Evolutionary conservation across 2,888 invertebrate genomes (phyloP).

Genomic region (Hofmannophila pseudospretella): DNA sequence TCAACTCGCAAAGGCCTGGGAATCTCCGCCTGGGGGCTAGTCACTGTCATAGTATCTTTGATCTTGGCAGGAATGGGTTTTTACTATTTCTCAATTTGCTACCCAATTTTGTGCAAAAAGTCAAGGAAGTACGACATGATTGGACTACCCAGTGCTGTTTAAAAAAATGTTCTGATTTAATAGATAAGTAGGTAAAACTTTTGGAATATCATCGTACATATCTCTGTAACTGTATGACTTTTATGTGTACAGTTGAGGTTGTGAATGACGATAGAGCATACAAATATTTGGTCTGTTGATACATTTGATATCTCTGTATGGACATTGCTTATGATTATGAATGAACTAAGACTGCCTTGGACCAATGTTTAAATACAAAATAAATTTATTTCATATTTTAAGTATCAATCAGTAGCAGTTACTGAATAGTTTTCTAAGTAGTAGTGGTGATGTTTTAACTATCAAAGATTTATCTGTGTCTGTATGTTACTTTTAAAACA

Average conservation of each 20-base stretch:
- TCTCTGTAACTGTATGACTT: neutral
- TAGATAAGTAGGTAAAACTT: too few relatives aligned
- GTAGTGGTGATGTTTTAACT: too few relatives aligned
- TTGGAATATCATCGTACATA: constrained; percentile 7
- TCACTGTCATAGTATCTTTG: constrained; percentile 69
- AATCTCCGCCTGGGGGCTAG: constrained; percentile 82
- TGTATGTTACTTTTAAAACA: too few relatives aligned
- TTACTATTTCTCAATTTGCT: constrained; percentile 82
- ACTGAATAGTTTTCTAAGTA: too few relatives aligned
- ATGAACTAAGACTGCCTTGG: constrained; percentile 7
- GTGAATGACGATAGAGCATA: neutral
- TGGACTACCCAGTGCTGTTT: constrained; percentile 61
- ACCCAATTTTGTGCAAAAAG: constrained; percentile 80
- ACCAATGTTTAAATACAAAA: constrained; percentile 4
- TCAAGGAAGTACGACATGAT: constrained; percentile 77
- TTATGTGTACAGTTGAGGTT: neutral
- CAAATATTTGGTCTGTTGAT: too few relatives aligned
- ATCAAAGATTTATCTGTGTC: too few relatives aligned
- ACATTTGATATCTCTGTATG: too few relatives aligned
- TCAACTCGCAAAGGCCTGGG: constrained; percentile 56
- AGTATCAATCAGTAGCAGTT: too few relatives aligned
- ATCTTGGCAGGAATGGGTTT: constrained; percentile 72
- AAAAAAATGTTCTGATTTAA: constrained; percentile 10
- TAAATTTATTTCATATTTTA: too few relatives aligned
- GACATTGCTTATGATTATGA: neutral